These are phyloP conservation scores for Lasioglossum albipes DNA, from an alignment of 1,140 invertebrate species.

Conservation along the genomic window DNA sequence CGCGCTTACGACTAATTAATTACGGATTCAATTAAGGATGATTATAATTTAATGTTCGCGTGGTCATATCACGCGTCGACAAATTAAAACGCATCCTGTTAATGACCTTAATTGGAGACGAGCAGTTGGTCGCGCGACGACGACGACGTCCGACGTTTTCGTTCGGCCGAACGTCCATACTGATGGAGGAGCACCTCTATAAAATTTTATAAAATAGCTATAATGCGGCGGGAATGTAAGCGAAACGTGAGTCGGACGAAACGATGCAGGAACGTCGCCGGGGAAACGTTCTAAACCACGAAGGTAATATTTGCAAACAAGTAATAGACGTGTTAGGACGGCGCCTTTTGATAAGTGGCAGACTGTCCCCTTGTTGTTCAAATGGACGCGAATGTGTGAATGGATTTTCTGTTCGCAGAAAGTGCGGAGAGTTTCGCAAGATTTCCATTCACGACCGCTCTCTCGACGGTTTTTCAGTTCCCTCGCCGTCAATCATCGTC, in stretches of 20 bases:
- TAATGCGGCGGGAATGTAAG: background rate
- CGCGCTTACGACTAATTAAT: background rate
- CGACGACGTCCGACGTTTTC: background rate
- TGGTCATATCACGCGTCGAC: background rate
- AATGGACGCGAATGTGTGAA: constrained; percentile 64
- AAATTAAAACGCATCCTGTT: background rate
- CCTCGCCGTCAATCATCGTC: constrained; percentile 55
- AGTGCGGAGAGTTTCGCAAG: constrained; percentile 59
- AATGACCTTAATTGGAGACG: background rate
- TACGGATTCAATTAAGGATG: background rate
- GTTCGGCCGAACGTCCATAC: background rate
- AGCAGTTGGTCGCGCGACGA: background rate
- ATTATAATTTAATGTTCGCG: background rate
- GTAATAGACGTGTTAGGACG: constrained; percentile 72
- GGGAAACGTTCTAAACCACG: constrained; percentile 65
- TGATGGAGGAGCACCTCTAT: background rate
- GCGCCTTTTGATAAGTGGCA: constrained; percentile 70
- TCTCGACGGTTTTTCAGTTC: constrained; percentile 28
- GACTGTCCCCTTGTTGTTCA: constrained; percentile 61
- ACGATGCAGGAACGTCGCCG: constrained; percentile 42
- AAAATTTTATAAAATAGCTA: constrained; percentile 23
- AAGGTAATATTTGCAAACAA: constrained; percentile 71
- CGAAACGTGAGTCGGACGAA: constrained; percentile 27
- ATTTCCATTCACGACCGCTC: constrained; percentile 65
- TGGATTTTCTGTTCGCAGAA: constrained; percentile 72